Conservation (phyloP, 2,797 vertebrate species). For the Halcyon leucocephala region DNA sequence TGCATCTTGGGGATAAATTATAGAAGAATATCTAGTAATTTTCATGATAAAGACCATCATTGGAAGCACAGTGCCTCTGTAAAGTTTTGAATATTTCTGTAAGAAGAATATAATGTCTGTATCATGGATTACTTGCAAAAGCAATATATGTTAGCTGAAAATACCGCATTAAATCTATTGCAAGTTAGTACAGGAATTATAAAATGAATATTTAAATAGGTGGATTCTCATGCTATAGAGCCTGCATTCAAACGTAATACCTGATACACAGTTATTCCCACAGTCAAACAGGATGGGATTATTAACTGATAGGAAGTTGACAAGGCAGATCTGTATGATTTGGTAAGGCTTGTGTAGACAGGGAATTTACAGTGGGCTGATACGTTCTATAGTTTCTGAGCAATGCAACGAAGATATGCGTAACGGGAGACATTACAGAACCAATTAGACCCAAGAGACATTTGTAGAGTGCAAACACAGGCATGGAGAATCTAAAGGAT, state of each 20-base stretch:
- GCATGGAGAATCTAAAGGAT: background rate
- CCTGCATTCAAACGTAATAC: background rate
- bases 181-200: constrained; percentile 47
- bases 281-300: background rate
- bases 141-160: constrained; percentile 49
- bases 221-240: background rate
- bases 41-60: constrained; percentile 67
- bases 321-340: background rate
- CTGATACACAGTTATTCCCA: background rate
- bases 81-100: constrained; percentile 55
- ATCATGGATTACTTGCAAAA: constrained; percentile 43
- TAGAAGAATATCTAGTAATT: constrained; percentile 65
- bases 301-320: background rate
- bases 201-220: constrained; percentile 56
- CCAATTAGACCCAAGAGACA: constrained; percentile 2
- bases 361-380: constrained; percentile 15
- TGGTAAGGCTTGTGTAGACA: background rate
- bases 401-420: background rate
- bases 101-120: constrained; percentile 5
- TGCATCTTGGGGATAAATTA: constrained; percentile 72
- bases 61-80: constrained; percentile 33
- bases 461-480: background rate
- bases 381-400: background rate
- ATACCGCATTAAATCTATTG: constrained; percentile 26
- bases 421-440: constrained; percentile 15